Base-by-base conservation (phyloP, 2,797 vertebrate species). In the Morus bassanus region DNA sequence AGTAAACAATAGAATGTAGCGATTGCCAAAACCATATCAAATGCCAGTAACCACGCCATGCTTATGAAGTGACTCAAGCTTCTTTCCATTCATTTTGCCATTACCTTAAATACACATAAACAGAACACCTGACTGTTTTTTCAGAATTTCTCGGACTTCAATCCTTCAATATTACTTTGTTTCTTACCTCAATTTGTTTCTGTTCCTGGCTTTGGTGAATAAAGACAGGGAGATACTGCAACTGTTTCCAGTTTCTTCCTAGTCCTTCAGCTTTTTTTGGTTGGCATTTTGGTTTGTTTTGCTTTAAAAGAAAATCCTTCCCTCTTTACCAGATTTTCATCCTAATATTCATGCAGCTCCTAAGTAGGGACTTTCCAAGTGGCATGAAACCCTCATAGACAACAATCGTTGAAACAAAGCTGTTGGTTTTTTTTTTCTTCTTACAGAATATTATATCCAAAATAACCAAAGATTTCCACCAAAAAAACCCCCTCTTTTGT, bases 111-210 rank as follows among this genome's bases (percentile, higher is more conserved):
- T 17, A 51, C 30, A 33, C 0, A 1, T 53, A 23, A 54, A 61
- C 37, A 46, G 56, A 75, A 46, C 18, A 69, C 19, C 30, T 51
- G 61, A 39, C 12, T 0, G 0, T 0, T 33, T 63, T 57, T 74
- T 64, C 28, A 72, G 18, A 23, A 46, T 33, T 57, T 73, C 48
- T 70, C 13, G 5, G 45, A 46, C 37, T 82, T 53, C 56, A 46
- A 5, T 31, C 56, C 73, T 77, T 59, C 35, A 23, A 6, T 3
- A 45, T 19, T 51, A 51, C 73, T 63, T 86, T 68, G 48, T 61
- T 93, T 78, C 96, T 94, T 96, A 95, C 95, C 95, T 96, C 84
- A 7, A 3, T 51, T 80, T 75, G 37, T 54, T 89, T 74, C 83
- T 89, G 51, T 7, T 86, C 87, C 73, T 87, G 83, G 61, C 46